Conservation (phyloP, 2,888 invertebrate species). For the Pyrgus malvae region DNA sequence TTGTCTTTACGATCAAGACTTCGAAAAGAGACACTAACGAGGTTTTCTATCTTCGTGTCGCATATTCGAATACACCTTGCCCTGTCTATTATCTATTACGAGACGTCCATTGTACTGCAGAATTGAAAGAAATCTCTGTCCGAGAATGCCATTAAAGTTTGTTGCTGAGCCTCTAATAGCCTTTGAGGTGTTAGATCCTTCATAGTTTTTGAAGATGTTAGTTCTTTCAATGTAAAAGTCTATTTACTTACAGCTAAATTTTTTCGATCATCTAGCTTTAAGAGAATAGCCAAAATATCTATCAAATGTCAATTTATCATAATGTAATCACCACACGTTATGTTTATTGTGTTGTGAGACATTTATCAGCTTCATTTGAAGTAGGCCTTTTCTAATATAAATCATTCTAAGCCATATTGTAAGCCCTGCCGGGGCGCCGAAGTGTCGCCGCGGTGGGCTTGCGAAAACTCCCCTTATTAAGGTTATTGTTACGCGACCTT, state of each 20-base stretch:
- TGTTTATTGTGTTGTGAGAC: background rate
- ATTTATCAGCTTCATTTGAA: constrained; percentile 12
- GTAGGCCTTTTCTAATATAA: constrained; percentile 12
- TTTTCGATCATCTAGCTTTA: too few species aligned
- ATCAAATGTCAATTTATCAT: too few species aligned
- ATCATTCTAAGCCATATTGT: constrained; percentile 22
- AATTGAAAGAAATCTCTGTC: background rate
- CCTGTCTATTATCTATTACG: background rate
- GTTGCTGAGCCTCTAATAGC: too few species aligned
- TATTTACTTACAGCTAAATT: too few species aligned
- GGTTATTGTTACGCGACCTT: constrained; percentile 70
- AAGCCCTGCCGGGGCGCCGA: constrained; percentile 43
- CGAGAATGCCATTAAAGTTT: too few species aligned
- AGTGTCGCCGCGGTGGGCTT: constrained; percentile 54
- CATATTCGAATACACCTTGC: constrained; percentile 18
- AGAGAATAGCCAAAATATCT: too few species aligned
- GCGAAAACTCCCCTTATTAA: constrained; percentile 59
- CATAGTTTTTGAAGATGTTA: too few species aligned
- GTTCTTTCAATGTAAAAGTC: too few species aligned
- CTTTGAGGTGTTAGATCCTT: too few species aligned
- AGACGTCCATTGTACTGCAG: background rate
- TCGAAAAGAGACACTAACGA: constrained; percentile 19
- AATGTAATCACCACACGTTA: too few species aligned
- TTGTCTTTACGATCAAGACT: constrained; percentile 19
- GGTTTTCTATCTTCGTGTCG: constrained; percentile 20